Conservation (phyloP, 2,888 invertebrate genomes). For the Cinara cedri region DNA sequence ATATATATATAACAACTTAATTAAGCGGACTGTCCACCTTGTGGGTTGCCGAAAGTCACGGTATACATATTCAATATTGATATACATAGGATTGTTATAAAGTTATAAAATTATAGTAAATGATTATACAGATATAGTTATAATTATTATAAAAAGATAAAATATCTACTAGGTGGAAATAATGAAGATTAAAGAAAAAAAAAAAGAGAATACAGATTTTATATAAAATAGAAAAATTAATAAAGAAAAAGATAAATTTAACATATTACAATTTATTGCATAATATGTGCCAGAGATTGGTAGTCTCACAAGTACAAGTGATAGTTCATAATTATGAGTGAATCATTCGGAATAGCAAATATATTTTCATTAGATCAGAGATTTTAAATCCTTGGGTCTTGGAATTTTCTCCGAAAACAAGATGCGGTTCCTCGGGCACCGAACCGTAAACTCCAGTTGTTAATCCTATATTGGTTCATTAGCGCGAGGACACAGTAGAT, state of each 20-base stretch:
- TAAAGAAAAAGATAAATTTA: neutral
- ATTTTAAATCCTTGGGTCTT: neutral
- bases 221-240: neutral
- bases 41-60: conserved; percentile 6
- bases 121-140: too few relatives aligned
- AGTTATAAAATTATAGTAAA: conserved; percentile 6
- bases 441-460: conserved; percentile 19
- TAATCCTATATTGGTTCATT: neutral
- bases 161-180: too few relatives aligned
- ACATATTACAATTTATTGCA: neutral
- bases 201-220: neutral
- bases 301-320: neutral
- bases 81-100: neutral
- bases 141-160: too few relatives aligned
- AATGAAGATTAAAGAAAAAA: neutral
- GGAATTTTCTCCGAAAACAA: neutral
- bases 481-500: neutral
- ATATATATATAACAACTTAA: conserved; percentile 10
- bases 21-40: conserved; percentile 12
- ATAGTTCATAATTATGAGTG: neutral
- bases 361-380: neutral
- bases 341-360: neutral
- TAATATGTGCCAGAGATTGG: neutral
- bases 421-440: neutral
- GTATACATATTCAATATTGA: too few relatives aligned